These are phyloP conservation scores for Embidobia sp. DNA, from an alignment of 2,888 invertebrate genomes.

Conservation along the genomic window DNA sequence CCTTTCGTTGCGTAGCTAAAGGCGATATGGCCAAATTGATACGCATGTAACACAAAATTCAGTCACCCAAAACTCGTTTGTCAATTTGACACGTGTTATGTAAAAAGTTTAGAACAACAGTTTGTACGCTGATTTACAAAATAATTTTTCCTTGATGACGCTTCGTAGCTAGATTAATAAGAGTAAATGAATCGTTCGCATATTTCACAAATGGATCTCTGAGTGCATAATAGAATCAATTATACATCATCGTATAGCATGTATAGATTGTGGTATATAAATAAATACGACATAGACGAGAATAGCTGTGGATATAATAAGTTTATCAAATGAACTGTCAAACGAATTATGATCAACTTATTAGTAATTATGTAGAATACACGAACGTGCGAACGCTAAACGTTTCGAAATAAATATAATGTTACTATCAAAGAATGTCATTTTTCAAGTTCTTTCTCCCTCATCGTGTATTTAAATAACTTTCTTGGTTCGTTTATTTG, in stretches of 20 bases:
- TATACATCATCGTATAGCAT: constrained; percentile 64
- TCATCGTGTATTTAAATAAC: background rate
- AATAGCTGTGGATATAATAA: constrained; percentile 68
- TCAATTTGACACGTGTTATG: constrained; percentile 1
- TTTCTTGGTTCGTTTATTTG: too few species aligned
- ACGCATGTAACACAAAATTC: background rate
- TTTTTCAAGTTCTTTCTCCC: background rate
- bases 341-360: constrained; percentile 71
- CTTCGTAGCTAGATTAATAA: constrained; percentile 54
- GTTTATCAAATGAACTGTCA: constrained; percentile 69
- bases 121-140: constrained; percentile 15
- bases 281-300: constrained; percentile 61
- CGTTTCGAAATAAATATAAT: constrained; percentile 76
- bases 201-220: constrained; percentile 70
- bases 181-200: constrained; percentile 46
- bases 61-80: background rate
- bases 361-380: constrained; percentile 70
- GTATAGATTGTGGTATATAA: constrained; percentile 65
- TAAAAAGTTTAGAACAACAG: constrained; percentile 37
- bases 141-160: constrained; percentile 37
- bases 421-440: constrained; percentile 51
- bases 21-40: constrained; percentile 23
- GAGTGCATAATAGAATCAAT: constrained; percentile 77
- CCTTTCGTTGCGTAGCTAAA: constrained; percentile 31
- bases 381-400: constrained; percentile 71